Evolutionary conservation across 2,113 vertebrate genomes (phyloP).

Genomic region (Gymnarchus niloticus): DNA sequence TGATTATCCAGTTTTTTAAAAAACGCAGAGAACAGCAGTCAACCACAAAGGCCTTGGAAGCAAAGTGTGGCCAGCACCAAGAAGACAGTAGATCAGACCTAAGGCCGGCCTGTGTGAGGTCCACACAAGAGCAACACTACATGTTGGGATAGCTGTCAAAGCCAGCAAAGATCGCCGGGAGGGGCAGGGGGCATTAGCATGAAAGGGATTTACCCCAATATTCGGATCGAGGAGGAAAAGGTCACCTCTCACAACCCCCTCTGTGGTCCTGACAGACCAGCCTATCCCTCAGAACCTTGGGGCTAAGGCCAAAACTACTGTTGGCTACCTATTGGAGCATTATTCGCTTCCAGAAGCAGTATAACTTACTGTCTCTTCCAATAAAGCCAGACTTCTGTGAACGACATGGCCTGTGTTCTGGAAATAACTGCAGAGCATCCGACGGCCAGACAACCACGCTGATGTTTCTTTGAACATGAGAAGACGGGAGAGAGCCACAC

Average conservation of each 20-base stretch:
- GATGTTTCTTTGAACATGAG: not conserved
- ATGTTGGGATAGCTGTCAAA: not conserved
- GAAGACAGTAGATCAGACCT: not conserved
- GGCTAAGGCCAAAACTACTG: not conserved
- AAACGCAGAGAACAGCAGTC: not conserved
- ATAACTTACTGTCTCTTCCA: not conserved
- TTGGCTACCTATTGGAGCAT: too few relatives aligned
- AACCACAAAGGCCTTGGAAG: not conserved
- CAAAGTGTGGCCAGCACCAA: not conserved
- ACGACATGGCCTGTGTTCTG: not conserved
- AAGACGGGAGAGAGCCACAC: not conserved
- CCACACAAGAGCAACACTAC: not conserved
- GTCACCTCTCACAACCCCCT: not conserved
- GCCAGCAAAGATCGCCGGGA: not conserved
- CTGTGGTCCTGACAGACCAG: not conserved
- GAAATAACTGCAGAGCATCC: not conserved
- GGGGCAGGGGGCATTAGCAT: not conserved
- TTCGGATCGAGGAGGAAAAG: not conserved
- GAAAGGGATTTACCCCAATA: not conserved
- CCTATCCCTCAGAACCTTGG: not conserved
- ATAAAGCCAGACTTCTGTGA: not conserved
- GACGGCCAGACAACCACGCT: not conserved
- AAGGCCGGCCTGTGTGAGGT: not conserved
- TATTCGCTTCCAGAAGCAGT: not conserved
- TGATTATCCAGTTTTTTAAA: slow-evolving; percentile 1